A percentile compares a stretch with the other conserved stretches of the same genome.
Evolutionary conservation across 2,113 vertebrate species (phyloP).

Genomic region (Suricata suricatta): DNA sequence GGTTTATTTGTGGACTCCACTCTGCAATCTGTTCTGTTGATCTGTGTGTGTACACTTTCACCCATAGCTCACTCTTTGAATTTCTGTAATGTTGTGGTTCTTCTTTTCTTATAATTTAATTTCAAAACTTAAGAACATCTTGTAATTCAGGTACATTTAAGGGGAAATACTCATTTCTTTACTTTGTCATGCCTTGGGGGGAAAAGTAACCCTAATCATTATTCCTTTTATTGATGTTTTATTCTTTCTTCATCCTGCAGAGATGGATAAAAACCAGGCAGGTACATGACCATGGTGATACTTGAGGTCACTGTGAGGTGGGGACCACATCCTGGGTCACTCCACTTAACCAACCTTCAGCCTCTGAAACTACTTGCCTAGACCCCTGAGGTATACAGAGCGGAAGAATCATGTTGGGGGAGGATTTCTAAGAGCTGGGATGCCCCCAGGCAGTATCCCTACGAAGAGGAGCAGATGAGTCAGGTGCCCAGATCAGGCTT

Average conservation of each 20-base stretch:
- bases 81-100: neutral
- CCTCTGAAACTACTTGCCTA: neutral
- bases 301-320: neutral
- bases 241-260: neutral
- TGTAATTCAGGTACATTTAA: neutral
- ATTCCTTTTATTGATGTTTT: neutral
- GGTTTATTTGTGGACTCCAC: neutral
- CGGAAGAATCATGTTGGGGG: neutral
- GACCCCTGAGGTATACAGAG: neutral
- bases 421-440: neutral
- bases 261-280: neutral
- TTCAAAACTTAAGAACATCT: constrained; percentile 1
- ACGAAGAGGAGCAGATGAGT: neutral
- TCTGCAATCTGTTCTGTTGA: neutral
- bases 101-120: neutral
- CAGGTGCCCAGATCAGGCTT: neutral
- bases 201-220: neutral
- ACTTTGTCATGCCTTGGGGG: neutral
- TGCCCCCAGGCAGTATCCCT: neutral
- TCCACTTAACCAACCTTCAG: neutral
- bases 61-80: neutral
- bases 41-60: neutral
- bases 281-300: neutral
- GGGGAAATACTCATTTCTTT: neutral
- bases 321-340: neutral